A percentile compares a stretch with the other conserved stretches of the same genome.
phyloP scores from a whole-genome alignment of 2,888 invertebrate genomes.

The Xestoiulus laeticollis region DNA sequence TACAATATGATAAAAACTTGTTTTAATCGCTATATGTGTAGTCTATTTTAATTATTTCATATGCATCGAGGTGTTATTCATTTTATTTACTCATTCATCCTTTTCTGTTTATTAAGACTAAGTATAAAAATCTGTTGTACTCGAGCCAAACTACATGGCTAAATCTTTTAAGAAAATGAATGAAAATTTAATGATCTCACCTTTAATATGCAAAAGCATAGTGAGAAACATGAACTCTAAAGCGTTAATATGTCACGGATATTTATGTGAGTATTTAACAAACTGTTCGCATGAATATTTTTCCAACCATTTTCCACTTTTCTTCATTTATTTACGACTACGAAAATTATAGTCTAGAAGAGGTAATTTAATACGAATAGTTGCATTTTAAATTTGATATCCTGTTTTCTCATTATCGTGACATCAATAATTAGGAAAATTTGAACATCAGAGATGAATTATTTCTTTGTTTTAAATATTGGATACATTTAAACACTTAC shows the following conservation, averaged over 20 bases:
- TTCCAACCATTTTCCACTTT: constrained; percentile 6
- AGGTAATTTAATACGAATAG: no score
- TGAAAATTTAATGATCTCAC: neutral
- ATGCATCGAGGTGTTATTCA: no score
- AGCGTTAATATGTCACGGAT: neutral
- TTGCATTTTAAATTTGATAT: no score
- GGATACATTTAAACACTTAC: no score
- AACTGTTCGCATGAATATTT: neutral
- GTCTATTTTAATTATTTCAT: no score
- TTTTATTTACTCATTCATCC: neutral
- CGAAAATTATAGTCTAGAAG: neutral
- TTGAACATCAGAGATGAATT: no score
- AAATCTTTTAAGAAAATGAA: neutral
- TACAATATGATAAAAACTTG: no score
- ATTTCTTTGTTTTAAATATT: no score
- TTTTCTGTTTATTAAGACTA: neutral
- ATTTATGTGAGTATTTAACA: neutral
- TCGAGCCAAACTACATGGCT: neutral
- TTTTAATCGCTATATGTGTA: no score
- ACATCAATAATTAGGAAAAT: no score
- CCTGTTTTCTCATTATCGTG: no score
- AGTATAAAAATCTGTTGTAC: neutral
- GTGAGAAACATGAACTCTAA: neutral
- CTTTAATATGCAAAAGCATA: neutral
- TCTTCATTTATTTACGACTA: neutral